Conservation (phyloP, 2,888 invertebrate genomes). For the Anoncus sp. region DNA sequence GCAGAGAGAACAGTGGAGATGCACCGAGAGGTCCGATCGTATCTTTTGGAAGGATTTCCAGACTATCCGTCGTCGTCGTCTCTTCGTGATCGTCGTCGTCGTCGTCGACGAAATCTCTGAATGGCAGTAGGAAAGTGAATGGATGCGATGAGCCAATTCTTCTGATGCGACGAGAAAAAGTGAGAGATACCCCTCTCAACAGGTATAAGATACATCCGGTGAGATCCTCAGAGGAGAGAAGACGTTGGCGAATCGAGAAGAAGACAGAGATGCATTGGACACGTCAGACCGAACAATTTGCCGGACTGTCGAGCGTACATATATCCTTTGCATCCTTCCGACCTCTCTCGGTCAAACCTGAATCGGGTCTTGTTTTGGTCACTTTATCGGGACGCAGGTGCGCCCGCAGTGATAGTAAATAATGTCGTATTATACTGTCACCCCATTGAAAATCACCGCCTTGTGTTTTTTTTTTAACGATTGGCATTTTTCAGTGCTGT, state of each 20-base stretch:
- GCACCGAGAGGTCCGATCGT: conserved; percentile 63
- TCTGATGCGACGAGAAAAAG: conserved; percentile 49
- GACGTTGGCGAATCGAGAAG: conserved; percentile 17
- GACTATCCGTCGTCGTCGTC: conserved; percentile 46
- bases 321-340: conserved; percentile 14
- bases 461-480: background rate
- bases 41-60: conserved; percentile 66
- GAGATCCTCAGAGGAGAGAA: conserved; percentile 8
- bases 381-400: conserved; percentile 13
- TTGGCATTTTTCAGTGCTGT: too few relatives aligned
- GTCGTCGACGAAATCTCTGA: conserved; percentile 71
- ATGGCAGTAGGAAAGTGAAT: conserved; percentile 77
- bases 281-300: conserved; percentile 53
- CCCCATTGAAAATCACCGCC: conserved; percentile 9
- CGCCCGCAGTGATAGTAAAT: background rate
- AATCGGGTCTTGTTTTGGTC: conserved; percentile 26
- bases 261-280: conserved; percentile 38
- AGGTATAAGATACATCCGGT: conserved; percentile 43
- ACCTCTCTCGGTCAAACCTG: conserved; percentile 40
- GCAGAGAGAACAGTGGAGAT: background rate
- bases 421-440: conserved; percentile 31
- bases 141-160: conserved; percentile 59
- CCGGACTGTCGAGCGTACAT: conserved; percentile 13
- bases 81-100: conserved; percentile 43
- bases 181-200: conserved; percentile 39